These are phyloP conservation scores for Atherix ibis DNA, from an alignment of 2,888 invertebrate species.

Conservation along the genomic window DNA sequence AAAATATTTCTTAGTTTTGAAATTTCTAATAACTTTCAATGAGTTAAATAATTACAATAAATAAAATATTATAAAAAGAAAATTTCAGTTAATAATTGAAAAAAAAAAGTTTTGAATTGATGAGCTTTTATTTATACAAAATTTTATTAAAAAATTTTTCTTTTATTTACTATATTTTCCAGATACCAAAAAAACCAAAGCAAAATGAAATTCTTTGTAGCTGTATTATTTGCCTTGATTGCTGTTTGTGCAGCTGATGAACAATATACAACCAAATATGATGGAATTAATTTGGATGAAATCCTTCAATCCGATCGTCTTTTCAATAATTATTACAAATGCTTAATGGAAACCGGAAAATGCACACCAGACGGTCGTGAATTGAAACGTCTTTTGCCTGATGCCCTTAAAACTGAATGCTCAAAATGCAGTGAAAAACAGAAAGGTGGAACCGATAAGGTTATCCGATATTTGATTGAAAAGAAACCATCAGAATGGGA, in stretches of 20 bases:
- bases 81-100: too few relatives aligned
- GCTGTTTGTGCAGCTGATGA: constrained; percentile 26
- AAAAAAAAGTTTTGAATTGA: too few relatives aligned
- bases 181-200: too few relatives aligned
- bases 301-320: constrained; percentile 44
- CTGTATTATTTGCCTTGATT: constrained; percentile 26
- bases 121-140: too few relatives aligned
- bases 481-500: constrained; percentile 48
- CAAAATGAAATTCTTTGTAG: constrained; percentile 33
- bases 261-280: constrained; percentile 44
- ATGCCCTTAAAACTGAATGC: constrained; percentile 52
- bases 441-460: constrained; percentile 43
- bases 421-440: constrained; percentile 51
- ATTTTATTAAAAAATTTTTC: too few relatives aligned
- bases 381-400: constrained; percentile 54
- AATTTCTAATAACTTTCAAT: too few relatives aligned
- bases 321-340: constrained; percentile 43
- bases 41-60: too few relatives aligned
- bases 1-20: too few relatives aligned
- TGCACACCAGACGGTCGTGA: constrained; percentile 54
- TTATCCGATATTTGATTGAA: constrained; percentile 48
- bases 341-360: constrained; percentile 43
- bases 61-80: too few relatives aligned
- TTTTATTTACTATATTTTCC: too few relatives aligned
- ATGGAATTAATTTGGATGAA: constrained; percentile 45